These are phyloP conservation scores for Bombus haemorrhoidalis DNA, from an alignment of 1,140 invertebrate species.

Conservation along the genomic window DNA sequence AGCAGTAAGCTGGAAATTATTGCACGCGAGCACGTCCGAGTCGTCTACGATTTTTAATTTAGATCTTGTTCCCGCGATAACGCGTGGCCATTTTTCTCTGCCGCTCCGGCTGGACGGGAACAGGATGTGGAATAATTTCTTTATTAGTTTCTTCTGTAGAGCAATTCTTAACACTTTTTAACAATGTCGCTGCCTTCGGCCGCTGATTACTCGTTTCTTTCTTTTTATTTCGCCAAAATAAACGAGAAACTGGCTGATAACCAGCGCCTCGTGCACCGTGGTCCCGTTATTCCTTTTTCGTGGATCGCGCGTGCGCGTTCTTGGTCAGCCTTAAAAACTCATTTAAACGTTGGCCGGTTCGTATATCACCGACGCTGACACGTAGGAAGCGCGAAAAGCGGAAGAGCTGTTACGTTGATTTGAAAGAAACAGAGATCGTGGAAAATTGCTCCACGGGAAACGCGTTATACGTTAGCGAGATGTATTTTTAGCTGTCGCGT, in stretches of 20 bases:
- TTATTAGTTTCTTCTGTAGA: not conserved
- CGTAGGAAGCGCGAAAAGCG: constrained; percentile 22
- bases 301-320: not conserved
- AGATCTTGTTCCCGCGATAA: constrained; percentile 20
- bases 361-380: constrained; percentile 16
- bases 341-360: constrained; percentile 16
- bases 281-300: not conserved
- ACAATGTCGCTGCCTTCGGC: not conserved
- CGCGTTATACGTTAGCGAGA: constrained; percentile 41
- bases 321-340: constrained; percentile 11
- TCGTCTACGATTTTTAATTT: constrained; percentile 39
- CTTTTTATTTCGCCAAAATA: not conserved
- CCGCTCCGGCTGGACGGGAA: not conserved
- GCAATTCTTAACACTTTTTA: not conserved
- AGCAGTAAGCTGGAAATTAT: constrained; percentile 31
- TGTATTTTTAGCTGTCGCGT: constrained; percentile 46
- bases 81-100: constrained; percentile 8
- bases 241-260: not conserved
- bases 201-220: not conserved
- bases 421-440: constrained; percentile 49
- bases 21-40: constrained; percentile 10
- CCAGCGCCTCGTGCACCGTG: no score
- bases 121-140: constrained; percentile 25
- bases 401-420: constrained; percentile 45
- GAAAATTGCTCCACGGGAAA: constrained; percentile 37